These are phyloP conservation scores for Heliconius charithonia DNA, from an alignment of 2,888 invertebrate genomes.

Conservation along the genomic window DNA sequence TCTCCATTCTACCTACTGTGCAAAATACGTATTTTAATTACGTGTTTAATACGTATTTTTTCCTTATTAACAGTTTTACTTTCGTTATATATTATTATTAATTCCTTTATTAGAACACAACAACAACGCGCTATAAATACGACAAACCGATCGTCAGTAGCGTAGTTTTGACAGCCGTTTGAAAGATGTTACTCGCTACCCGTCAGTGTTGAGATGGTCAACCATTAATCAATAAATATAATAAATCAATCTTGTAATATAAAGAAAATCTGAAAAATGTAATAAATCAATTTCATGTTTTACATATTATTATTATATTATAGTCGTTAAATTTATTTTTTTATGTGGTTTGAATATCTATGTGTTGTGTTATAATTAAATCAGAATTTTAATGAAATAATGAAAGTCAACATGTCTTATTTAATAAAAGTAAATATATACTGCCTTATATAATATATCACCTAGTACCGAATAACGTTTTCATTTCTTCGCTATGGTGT, in stretches of 20 bases:
- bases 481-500: no score
- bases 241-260: slow-evolving; percentile 15
- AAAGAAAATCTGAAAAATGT: slow-evolving; percentile 5
- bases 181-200: slow-evolving; percentile 45
- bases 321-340: background rate
- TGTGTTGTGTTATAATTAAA: background rate
- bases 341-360: background rate
- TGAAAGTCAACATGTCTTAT: background rate
- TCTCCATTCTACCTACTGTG: no score
- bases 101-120: slow-evolving; percentile 27
- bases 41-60: no score
- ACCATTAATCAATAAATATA: slow-evolving; percentile 46
- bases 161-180: slow-evolving; percentile 48
- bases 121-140: slow-evolving; percentile 32
- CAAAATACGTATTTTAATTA: no score
- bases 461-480: background rate
- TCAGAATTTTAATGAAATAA: background rate
- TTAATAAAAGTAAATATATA: no score
- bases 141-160: slow-evolving; percentile 46
- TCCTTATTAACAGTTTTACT: background rate
- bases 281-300: slow-evolving; percentile 1
- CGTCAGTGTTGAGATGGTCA: slow-evolving; percentile 29
- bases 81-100: slow-evolving; percentile 10
- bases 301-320: background rate
- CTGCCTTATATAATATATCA: no score